These are phyloP conservation scores for Temnothorax curvispinosus DNA, from an alignment of 1,140 invertebrate species.

Conservation along the genomic window DNA sequence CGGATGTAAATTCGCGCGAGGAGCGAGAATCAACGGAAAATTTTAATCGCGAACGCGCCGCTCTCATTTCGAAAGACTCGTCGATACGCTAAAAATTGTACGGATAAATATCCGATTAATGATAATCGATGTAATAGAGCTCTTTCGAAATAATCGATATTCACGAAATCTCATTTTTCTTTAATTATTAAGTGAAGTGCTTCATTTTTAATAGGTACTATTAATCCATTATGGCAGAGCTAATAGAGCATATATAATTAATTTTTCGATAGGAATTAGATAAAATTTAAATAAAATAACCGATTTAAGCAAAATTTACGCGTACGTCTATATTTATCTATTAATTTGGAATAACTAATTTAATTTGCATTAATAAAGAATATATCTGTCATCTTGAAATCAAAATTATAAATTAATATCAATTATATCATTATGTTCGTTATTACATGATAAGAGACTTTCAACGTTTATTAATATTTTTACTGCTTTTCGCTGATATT, in stretches of 20 bases:
- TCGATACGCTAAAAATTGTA: not conserved
- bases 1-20: slow-evolving; percentile 5
- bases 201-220: not conserved
- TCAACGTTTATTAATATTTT: not conserved
- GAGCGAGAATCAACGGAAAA: slow-evolving; percentile 19
- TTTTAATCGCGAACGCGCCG: slow-evolving; percentile 33
- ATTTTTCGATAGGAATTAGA: not conserved
- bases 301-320: not conserved
- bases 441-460: not conserved
- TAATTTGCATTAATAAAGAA: not conserved
- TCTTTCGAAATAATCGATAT: not conserved
- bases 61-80: not conserved
- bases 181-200: not conserved
- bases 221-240: not conserved
- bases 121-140: not conserved
- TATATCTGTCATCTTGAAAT: not conserved
- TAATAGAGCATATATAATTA: not conserved
- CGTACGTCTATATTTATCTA: not conserved
- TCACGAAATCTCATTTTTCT: not conserved
- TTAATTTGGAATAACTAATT: slow-evolving; percentile 2
- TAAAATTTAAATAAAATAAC: not conserved
- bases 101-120: slow-evolving; percentile 30
- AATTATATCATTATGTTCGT: not conserved
- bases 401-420: not conserved
- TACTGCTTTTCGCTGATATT: not conserved